phyloP scores from a whole-genome alignment of 2,888 invertebrate species.

The Athrips mouffetella region DNA sequence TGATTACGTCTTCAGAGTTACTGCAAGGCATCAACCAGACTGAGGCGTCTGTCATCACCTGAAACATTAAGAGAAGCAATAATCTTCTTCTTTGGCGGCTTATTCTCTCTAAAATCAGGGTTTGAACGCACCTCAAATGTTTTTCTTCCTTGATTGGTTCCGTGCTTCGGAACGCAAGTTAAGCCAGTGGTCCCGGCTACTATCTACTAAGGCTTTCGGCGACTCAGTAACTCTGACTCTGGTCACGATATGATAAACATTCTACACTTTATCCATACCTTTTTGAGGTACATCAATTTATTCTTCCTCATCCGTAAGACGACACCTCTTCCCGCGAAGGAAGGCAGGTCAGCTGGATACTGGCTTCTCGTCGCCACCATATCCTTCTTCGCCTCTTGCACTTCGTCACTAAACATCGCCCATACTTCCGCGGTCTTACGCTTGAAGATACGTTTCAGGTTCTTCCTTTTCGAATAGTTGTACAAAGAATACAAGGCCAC shows the following conservation, averaged over 20 bases:
- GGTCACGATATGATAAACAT: no score
- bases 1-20: conserved; percentile 83
- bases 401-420: conserved; percentile 85
- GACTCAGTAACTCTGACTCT: no score
- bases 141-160: no score
- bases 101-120: no score
- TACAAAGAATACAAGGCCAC: conserved; percentile 86
- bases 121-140: no score
- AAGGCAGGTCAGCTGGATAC: conserved; percentile 83
- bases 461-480: conserved; percentile 87
- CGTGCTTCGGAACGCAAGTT: no score
- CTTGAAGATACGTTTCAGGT: conserved; percentile 83
- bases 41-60: conserved; percentile 82
- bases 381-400: conserved; percentile 85
- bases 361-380: conserved; percentile 79
- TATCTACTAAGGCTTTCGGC: no score
- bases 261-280: conserved; percentile 48
- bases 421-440: conserved; percentile 83
- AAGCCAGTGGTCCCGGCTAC: no score
- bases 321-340: conserved; percentile 84
- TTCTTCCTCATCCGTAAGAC: conserved; percentile 83
- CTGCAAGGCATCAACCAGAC: conserved; percentile 88
- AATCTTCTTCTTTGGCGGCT: neutral
- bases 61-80: conserved; percentile 14
- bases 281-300: conserved; percentile 77